These are phyloP conservation scores for Ichneumoninae sp. DNA, from an alignment of 2,888 invertebrate genomes.

Conservation along the genomic window DNA sequence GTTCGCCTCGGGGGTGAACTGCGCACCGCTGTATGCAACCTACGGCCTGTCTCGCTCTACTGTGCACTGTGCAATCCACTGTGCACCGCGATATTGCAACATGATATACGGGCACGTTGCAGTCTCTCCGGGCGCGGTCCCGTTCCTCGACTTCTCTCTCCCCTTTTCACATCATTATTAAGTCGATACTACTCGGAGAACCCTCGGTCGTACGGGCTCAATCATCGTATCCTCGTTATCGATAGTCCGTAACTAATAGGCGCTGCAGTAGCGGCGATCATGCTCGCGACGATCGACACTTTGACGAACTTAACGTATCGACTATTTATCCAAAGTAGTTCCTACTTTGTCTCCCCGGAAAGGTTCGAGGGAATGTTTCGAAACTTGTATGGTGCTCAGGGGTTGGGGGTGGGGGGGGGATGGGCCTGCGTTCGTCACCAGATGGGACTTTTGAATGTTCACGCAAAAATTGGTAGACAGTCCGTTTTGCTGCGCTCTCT, in stretches of 20 bases:
- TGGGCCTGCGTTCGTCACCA: not conserved
- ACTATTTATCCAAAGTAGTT: not conserved
- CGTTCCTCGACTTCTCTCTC: constrained; percentile 23
- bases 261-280: not conserved
- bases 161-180: constrained; percentile 26
- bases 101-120: not conserved
- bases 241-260: not conserved
- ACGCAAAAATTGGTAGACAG: too few species aligned
- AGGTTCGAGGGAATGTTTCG: too few species aligned
- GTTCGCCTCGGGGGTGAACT: constrained; percentile 28
- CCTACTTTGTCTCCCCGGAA: too few species aligned
- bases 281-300: not conserved
- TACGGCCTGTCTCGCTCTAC: not conserved
- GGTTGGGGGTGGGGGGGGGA: not conserved
- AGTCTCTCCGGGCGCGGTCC: not conserved
- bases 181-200: constrained; percentile 40
- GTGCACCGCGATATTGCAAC: constrained; percentile 24
- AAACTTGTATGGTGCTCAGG: too few species aligned
- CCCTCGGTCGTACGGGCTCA: constrained; percentile 18
- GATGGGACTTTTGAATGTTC: too few species aligned
- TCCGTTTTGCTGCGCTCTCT: not conserved
- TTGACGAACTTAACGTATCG: not conserved
- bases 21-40: not conserved
- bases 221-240: constrained; percentile 27
- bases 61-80: constrained; percentile 25